These are phyloP conservation scores for Osmoderma eremita DNA, from an alignment of 2,888 invertebrate genomes.

Conservation along the genomic window DNA sequence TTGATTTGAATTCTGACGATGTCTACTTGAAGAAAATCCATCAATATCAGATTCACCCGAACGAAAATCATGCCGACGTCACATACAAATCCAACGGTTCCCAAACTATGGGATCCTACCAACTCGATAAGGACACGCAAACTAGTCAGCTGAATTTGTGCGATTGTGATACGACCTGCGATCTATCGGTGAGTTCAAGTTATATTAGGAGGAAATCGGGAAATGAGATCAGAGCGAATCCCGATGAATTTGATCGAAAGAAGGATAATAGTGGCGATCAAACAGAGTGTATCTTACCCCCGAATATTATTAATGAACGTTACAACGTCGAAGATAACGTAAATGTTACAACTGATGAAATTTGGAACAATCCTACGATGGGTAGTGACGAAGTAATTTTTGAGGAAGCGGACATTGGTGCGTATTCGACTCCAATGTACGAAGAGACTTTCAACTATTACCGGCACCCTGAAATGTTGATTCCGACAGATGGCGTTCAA, in stretches of 20 bases:
- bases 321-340: not conserved
- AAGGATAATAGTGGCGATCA: not conserved
- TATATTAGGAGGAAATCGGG: not conserved
- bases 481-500: not conserved
- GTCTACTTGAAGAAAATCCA: not conserved
- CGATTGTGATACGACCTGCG: not conserved
- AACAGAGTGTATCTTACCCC: not conserved
- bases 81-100: not conserved
- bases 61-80: not conserved
- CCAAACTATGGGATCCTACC: conserved; percentile 15
- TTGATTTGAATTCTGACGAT: not conserved
- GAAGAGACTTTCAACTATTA: conserved; percentile 8
- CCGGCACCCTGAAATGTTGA: not conserved
- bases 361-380: conserved; percentile 10
- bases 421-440: conserved; percentile 37
- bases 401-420: conserved; percentile 38
- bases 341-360: conserved; percentile 1
- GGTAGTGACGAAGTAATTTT: conserved; percentile 32
- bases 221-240: not conserved
- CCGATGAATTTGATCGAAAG: no score
- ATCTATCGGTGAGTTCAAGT: not conserved
- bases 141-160: conserved; percentile 10
- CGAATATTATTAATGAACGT: no score
- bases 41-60: not conserved
- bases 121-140: conserved; percentile 25